A percentile compares a stretch with the other conserved stretches of the same genome.
Evolutionary conservation across 2,113 vertebrate genomes (phyloP).

Genomic region (Ptilonorhynchus violaceus): DNA sequence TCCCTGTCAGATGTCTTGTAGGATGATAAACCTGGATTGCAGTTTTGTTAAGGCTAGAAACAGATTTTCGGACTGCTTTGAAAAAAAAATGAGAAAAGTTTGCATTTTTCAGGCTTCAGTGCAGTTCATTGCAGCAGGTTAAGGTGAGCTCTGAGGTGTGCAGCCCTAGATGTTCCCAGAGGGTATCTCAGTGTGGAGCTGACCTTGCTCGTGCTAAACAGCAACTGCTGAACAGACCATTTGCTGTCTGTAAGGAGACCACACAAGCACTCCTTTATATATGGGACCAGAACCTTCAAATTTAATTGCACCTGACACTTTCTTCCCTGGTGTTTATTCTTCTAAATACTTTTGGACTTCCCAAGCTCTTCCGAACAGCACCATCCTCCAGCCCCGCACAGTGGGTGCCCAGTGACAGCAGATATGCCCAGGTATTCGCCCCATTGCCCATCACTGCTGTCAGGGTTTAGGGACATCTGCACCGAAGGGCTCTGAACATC

Average conservation of each 20-base stretch:
- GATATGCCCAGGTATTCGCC: neutral
- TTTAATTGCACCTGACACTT: neutral
- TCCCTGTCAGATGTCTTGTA: neutral
- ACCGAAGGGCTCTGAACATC: neutral
- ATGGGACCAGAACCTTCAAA: neutral
- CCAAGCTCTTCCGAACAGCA: neutral
- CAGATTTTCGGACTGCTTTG: neutral
- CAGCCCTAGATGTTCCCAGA: neutral
- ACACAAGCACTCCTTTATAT: neutral
- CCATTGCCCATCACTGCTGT: accelerated
- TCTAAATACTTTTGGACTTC: neutral
- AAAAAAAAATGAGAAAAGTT: neutral
- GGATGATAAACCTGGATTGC: neutral
- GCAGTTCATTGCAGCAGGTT: neutral
- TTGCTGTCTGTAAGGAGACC: neutral
- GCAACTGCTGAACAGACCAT: neutral
- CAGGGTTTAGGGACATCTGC: neutral
- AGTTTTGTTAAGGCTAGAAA: neutral
- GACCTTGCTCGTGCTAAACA: neutral
- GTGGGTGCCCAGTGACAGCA: neutral
- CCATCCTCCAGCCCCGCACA: neutral
- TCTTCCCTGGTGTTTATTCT: neutral
- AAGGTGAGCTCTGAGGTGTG: neutral
- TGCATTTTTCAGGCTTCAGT: neutral
- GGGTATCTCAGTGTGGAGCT: neutral